These are phyloP conservation scores for Mus musculus DNA, from an alignment of 2,113 vertebrate species.

Conservation along the genomic window DNA sequence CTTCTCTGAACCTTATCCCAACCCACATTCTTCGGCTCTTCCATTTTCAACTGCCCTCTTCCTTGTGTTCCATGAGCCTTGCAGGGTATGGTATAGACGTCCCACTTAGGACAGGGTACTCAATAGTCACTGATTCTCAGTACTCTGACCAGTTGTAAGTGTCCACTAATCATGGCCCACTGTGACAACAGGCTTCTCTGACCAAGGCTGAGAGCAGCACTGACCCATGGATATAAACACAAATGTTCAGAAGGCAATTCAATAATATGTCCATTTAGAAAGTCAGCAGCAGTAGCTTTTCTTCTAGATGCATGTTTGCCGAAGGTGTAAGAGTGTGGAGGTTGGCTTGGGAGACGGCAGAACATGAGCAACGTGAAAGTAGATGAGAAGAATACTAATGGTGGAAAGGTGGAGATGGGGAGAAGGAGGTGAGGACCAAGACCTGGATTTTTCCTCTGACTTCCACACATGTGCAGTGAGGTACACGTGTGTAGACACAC, in stretches of 20 bases:
- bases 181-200: background rate
- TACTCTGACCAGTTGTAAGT: background rate
- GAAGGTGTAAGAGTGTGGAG: background rate
- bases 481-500: background rate
- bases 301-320: background rate
- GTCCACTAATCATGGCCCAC: background rate
- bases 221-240: background rate
- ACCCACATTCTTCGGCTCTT: background rate
- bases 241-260: background rate
- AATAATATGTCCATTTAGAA: background rate
- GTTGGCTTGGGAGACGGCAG: too few relatives aligned
- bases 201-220: background rate
- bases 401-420: background rate
- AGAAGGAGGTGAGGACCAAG: background rate
- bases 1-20: background rate
- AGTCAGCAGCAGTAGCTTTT: too few relatives aligned
- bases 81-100: background rate
- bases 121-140: background rate
- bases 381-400: background rate
- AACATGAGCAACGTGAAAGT: too few relatives aligned
- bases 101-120: background rate
- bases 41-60: background rate
- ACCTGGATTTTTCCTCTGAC: background rate
- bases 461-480: background rate
- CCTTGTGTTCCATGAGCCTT: background rate